Evolutionary conservation across 1,140 invertebrate genomes (phyloP), one percentile per base, ranked within the genome.

Genomic region (Polyergus mexicanus): DNA sequence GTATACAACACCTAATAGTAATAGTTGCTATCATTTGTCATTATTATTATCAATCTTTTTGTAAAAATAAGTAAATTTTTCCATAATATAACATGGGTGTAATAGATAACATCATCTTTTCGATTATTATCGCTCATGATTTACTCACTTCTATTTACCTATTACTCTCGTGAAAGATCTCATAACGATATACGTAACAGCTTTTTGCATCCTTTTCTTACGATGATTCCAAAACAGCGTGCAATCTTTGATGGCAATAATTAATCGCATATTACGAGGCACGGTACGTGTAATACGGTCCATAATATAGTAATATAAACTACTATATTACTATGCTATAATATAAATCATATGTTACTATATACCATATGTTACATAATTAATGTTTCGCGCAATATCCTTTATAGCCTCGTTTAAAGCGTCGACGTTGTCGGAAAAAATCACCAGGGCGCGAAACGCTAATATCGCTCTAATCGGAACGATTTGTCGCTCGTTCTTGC

Each of bases 401-500:
- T 41, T 25, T 32, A 32, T 32, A 5, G 54, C 69, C 38, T 44
- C 25, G 32, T 80, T 69, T 68, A 78, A 78, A 71, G 51, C 58
- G 38, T 58, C 66, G 75, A 11, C 28, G 38, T 25, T 19, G 6
- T 3, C 19, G 75, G 7, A 66, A 66, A 78, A 78, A 78, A 72
- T 47, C 38, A 13, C 68, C 25, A 60, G 54, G 19, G 41, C 54
- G 47, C 72, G 44, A 65, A 28, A 44, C 60, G 60, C n/a, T 84
- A 84, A 84, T 84, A 72, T 62, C 62, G 35, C 47, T 35, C 47
- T 77, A 84, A 84, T 84, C 72, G 60, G 54, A 38, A 35, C 60
- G 81, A 77, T 77, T 84, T 84, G 72, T 84, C 81, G 71, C 62
- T 76, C 60, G 58, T 63, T 84, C 58, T 28, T 44, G 38, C 56